Conservation (phyloP, 1,140 invertebrate genomes). For the Penaeus indicus region DNA sequence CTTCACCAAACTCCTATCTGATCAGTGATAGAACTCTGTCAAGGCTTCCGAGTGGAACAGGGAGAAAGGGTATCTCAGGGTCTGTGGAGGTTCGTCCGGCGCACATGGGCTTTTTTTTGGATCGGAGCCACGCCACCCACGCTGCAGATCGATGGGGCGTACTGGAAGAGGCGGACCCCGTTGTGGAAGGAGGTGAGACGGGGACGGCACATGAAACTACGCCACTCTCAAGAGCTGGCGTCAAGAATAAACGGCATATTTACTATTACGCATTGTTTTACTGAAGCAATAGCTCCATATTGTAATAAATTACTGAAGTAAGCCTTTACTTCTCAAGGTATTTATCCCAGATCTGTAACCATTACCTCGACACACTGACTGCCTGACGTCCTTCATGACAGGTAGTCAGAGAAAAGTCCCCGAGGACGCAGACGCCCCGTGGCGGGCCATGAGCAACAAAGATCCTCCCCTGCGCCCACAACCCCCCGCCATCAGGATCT, state of each 20-base stretch:
- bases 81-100: neutral
- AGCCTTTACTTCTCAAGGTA: no score
- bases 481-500: constrained; percentile 3
- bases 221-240: constrained; percentile 58
- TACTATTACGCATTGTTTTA: neutral
- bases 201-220: constrained; percentile 39
- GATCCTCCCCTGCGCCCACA: constrained; percentile 57
- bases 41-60: constrained; percentile 47
- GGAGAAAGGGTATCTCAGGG: constrained; percentile 44
- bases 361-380: constrained; percentile 51
- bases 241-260: neutral
- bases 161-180: constrained; percentile 26
- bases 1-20: neutral
- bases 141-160: constrained; percentile 50
- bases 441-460: constrained; percentile 49
- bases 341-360: no score
- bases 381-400: constrained; percentile 51
- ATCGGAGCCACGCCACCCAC: constrained; percentile 58
- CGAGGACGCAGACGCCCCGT: constrained; percentile 60
- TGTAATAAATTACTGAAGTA: no score
- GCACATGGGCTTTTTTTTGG: constrained; percentile 10
- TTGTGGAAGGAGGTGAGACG: neutral
- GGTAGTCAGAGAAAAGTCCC: constrained; percentile 53
- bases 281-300: no score
- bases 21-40: constrained; percentile 55